Conservation (phyloP, 1,140 invertebrate genomes). For the Cyclargus thomasi region DNA sequence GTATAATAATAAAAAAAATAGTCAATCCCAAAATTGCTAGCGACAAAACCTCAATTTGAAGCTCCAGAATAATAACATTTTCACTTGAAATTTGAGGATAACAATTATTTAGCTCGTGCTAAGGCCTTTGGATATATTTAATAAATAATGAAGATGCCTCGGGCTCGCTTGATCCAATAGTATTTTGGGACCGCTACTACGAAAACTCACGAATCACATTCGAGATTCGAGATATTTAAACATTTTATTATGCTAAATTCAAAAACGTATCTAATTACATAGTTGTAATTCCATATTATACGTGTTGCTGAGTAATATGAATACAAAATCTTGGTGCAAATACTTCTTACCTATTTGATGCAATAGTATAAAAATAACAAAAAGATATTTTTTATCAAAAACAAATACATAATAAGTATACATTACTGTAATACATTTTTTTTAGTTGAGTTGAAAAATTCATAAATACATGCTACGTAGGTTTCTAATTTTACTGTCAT, state of each 20-base stretch:
- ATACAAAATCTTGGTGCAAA: too few species aligned
- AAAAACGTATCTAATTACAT: too few species aligned
- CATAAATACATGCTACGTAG: neutral
- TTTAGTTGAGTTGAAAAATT: too few species aligned
- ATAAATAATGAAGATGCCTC: constrained; percentile 59
- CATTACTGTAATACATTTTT: too few species aligned
- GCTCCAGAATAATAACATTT: neutral
- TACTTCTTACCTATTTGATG: too few species aligned
- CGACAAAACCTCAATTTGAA: neutral
- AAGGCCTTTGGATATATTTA: constrained; percentile 56
- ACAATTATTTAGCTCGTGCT: constrained; percentile 59
- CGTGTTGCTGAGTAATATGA: too few species aligned
- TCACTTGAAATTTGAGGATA: constrained; percentile 21
- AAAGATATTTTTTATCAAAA: too few species aligned
- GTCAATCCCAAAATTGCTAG: neutral
- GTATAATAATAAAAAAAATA: neutral
- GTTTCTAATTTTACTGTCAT: neutral
- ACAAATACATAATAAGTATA: too few species aligned
- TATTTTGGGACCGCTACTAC: constrained; percentile 39
- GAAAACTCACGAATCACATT: neutral
- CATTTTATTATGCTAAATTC: neutral
- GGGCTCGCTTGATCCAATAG: constrained; percentile 35
- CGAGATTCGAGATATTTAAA: neutral
- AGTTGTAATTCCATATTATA: too few species aligned
- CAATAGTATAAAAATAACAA: too few species aligned